Evolutionary conservation across 1,140 invertebrate genomes (phyloP), one percentile per base, ranked within the genome.

Genomic region (Ceratina calcarata): DNA sequence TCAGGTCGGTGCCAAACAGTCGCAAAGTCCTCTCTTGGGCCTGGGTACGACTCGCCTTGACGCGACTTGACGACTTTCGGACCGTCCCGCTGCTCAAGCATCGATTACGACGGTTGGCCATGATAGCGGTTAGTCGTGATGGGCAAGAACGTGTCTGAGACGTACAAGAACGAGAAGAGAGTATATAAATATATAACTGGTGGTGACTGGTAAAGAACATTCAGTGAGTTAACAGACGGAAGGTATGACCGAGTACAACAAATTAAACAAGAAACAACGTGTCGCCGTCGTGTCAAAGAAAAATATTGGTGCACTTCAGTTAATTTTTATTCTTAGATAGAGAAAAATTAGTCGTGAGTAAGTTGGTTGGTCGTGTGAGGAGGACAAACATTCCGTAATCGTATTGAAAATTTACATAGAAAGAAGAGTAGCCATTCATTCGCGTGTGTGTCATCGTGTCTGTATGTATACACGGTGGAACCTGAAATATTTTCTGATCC

Each of bases 71-170:
- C 85, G 85, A 87, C 85, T 87, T 87, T 87, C 85, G 85, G 81
- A 87, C 85, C 85, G 85, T 79, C 85, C 85, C 85, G 84, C 78
- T 87, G 85, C 85, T 87, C 81, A 85, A 84, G 85, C 82, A 87
- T 86, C 85, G 86, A 87, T 87, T 84, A 87, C 86, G 86, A 87
- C 85, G 85, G 76, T 81, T 86, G 85, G 84, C 85, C 84, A 86
- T 87, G 85, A 86, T 86, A 86, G 85, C 61, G 78, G 85, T 86
- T 79, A 86, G 84, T 87, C 86, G 86, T 86, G 86, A 87, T 85
- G 80, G 80, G 76, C 83, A 87, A 87, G 85, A 87, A 87, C 83
- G 83, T 87, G 85, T 87, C 85, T 86, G 85, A 84, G 85, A 74
- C 80, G 85, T 87, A 87, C 82, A 87, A 86, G 86, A 87, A 87